Evolutionary conservation across 2,797 vertebrate genomes (phyloP).

Genomic region (Argya squamiceps): DNA sequence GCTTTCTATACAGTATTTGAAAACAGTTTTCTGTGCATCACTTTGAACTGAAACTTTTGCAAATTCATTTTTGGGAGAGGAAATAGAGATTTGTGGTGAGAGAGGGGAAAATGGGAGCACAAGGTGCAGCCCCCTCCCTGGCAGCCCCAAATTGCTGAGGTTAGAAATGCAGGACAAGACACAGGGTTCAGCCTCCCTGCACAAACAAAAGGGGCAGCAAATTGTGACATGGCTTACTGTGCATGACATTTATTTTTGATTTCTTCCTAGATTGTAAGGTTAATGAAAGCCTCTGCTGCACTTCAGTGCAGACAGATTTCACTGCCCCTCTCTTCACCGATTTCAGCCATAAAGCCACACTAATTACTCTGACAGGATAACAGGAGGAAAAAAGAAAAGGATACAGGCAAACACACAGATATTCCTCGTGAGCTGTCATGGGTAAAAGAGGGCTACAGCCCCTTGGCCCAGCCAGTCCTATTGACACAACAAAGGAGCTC

Average conservation of each 20-base stretch:
- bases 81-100: rapidly evolving
- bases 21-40: neutral
- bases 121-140: neutral
- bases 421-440: neutral
- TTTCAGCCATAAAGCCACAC: neutral
- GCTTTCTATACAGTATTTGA: neutral
- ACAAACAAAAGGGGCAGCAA: neutral
- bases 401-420: neutral
- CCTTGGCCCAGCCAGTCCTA: neutral
- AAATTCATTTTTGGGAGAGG: neutral
- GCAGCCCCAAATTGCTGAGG: neutral
- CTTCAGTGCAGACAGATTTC: neutral
- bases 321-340: neutral
- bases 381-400: neutral
- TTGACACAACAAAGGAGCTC: slow-evolving; percentile 22
- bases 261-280: neutral
- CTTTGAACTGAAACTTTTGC: neutral
- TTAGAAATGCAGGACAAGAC: neutral
- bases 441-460: neutral
- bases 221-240: neutral
- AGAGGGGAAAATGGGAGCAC: neutral
- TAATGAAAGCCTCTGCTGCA: neutral
- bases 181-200: neutral
- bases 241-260: neutral
- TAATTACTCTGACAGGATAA: slow-evolving; percentile 39